Evolutionary conservation across 1,140 invertebrate species (phyloP).

Genomic region (Drosophila sechellia): DNA sequence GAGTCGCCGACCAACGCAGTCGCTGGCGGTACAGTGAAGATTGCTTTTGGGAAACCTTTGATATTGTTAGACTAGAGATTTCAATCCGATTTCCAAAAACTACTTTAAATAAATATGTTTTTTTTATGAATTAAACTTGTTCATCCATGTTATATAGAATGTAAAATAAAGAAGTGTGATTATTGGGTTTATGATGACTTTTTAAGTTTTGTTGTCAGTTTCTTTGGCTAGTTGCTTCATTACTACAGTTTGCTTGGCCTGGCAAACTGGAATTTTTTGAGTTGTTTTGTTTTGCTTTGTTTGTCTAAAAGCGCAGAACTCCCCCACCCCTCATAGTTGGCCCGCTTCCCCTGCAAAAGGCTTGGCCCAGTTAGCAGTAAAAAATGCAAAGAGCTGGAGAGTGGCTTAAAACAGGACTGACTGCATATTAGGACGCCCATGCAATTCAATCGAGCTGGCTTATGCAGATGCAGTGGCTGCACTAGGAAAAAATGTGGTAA

Average conservation of each 20-base stretch:
- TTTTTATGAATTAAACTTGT: not conserved
- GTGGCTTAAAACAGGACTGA: conserved; percentile 64
- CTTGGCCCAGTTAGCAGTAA: conserved; percentile 67
- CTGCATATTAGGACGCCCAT: conserved; percentile 67
- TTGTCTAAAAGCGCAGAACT: conserved; percentile 45
- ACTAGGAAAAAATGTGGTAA: conserved; percentile 1
- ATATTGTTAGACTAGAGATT: not conserved
- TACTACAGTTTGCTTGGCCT: conserved; percentile 53
- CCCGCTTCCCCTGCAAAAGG: conserved; percentile 29
- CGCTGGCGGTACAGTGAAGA: conserved; percentile 34
- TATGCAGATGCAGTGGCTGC: conserved; percentile 35
- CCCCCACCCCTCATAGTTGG: not conserved
- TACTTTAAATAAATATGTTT: not conserved
- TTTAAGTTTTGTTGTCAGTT: not conserved
- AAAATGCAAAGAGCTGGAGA: conserved; percentile 36
- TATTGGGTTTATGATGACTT: too few relatives aligned
- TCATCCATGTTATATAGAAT: too few relatives aligned
- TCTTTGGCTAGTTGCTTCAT: conserved; percentile 40
- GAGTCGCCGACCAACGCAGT: conserved; percentile 44
- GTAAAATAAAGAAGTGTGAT: too few relatives aligned
- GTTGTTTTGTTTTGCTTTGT: conserved; percentile 41
- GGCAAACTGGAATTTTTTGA: conserved; percentile 69
- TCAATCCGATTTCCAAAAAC: not conserved
- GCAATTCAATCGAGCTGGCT: conserved; percentile 36
- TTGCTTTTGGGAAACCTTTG: not conserved